A percentile compares a stretch with the other conserved stretches of the same genome.
Conservation (phyloP, 2,888 invertebrate genomes). For the Papilio demoleus region DNA sequence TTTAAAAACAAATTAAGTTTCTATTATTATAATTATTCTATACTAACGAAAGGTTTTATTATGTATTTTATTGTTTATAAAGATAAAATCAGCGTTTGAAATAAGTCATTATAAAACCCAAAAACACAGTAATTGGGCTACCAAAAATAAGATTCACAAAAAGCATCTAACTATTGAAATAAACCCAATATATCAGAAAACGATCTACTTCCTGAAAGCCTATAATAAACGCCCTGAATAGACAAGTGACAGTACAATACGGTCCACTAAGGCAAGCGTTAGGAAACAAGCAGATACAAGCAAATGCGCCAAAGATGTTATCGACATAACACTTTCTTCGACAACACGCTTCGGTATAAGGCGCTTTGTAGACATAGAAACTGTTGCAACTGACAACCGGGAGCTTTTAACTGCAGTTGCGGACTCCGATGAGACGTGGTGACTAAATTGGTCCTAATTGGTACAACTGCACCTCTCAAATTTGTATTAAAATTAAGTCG, state of each 20-base stretch:
- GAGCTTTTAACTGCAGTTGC: background rate
- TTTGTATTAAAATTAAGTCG: too few relatives aligned
- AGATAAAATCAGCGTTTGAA: too few relatives aligned
- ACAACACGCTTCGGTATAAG: slow-evolving; percentile 49
- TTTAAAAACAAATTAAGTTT: too few relatives aligned
- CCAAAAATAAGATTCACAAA: background rate
- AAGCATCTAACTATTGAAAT: slow-evolving; percentile 5
- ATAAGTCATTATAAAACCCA: background rate
- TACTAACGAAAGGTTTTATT: too few relatives aligned
- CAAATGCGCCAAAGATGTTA: slow-evolving; percentile 43
- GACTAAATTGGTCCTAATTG: background rate
- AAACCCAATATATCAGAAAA: slow-evolving; percentile 23
- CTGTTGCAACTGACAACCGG: background rate
- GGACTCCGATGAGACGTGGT: background rate
- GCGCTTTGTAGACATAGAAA: slow-evolving; percentile 15
- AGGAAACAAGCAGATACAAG: slow-evolving; percentile 39
- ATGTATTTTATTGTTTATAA: too few relatives aligned
- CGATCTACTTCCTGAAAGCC: slow-evolving; percentile 28
- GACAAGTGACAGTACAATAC: slow-evolving; percentile 38
- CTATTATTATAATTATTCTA: too few relatives aligned
- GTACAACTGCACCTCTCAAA: too few relatives aligned
- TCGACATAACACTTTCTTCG: slow-evolving; percentile 49
- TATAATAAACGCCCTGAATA: slow-evolving; percentile 36
- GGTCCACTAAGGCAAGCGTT: slow-evolving; percentile 36
- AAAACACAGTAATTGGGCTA: background rate